These are phyloP conservation scores for Rissa tridactyla DNA, from an alignment of 2,113 vertebrate genomes.

Conservation along the genomic window DNA sequence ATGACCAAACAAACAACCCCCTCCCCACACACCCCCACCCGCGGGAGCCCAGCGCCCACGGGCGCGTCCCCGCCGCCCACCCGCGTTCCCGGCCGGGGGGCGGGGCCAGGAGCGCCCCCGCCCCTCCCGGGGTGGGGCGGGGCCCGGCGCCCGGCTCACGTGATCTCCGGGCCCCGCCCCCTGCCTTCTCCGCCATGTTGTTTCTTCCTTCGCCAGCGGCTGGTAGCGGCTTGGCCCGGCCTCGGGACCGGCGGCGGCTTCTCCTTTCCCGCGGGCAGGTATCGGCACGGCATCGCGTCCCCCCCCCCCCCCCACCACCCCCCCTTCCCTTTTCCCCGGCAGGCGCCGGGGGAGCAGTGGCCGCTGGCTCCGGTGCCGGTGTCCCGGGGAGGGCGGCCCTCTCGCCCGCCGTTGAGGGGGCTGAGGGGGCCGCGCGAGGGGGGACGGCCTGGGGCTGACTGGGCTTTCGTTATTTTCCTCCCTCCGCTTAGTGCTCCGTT, in stretches of 20 bases:
- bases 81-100: not conserved
- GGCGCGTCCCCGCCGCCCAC: too few species aligned
- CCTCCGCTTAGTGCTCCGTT: not conserved
- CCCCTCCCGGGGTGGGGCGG: not conserved
- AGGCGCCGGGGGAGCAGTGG: not conserved
- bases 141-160: not conserved
- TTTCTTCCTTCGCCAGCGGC: not conserved
- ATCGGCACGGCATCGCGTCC: not conserved
- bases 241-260: not conserved
- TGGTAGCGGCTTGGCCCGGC: not conserved
- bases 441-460: not conserved
- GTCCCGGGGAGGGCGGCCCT: not conserved
- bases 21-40: too few species aligned
- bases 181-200: constrained; percentile 63
- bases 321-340: not conserved
- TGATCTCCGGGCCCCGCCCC: not conserved
- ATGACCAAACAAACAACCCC: rapidly evolving
- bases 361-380: not conserved
- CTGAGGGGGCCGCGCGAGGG: not conserved
- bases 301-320: too few species aligned
- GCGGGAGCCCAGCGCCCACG: not conserved
- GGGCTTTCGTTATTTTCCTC: not conserved
- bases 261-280: not conserved
- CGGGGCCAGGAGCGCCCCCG: not conserved
- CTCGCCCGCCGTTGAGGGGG: too few species aligned